Evolutionary conservation across 2,888 invertebrate genomes (phyloP), one percentile per base, ranked within the genome.

Genomic region (Clitarchus hookeri): DNA sequence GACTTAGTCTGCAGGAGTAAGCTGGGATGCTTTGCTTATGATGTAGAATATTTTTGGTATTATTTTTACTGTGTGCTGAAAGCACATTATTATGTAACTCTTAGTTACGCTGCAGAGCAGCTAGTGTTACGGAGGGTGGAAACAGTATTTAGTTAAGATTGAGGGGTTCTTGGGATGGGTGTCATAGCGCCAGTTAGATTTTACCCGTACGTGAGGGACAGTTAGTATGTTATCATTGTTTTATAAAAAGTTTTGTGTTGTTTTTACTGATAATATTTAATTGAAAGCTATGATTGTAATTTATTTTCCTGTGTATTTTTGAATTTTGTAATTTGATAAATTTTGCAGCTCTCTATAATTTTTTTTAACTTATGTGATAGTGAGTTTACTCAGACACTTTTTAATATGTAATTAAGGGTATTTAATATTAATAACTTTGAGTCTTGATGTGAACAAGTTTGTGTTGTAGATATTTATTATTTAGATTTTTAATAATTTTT

Each of bases 361-460:
- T 65, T 65, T 65, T 65, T 65, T 65, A 65, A 65, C 65, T 65
- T 65, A 65, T 65, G 65, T 65, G 65, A 65, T 65, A 65, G 65
- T n/a, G 65, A 65, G 65, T 65, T 65, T 65, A 65, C 65, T 65
- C 65, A 65, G 65, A 65, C 65, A 65, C 16, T 53, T 65, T 65
- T 65, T 65, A 65, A 23, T 23, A 23, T n/a, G 23, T 65, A 65
- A 65, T n/a, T 65, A 65, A 65, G 65, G 65, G 65, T n/a, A 16
- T 65, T 0, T 65, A 65, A 9, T 65, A 65, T 65, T 65, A 65
- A 23, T 65, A n/a, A 65, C 16, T 6, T 65, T 65, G 65, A 65
- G 65, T 23, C 11, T 65, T 65, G 19, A n/a, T 3, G 65, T 23
- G n/a, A 23, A 65, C 65, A 65, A 65, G 13, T 19, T 65, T 65